A percentile compares a stretch with the other conserved stretches of the same genome.
These are phyloP conservation scores for Salvelinus alpinus DNA, from an alignment of 2,113 vertebrate genomes.

Conservation along the genomic window DNA sequence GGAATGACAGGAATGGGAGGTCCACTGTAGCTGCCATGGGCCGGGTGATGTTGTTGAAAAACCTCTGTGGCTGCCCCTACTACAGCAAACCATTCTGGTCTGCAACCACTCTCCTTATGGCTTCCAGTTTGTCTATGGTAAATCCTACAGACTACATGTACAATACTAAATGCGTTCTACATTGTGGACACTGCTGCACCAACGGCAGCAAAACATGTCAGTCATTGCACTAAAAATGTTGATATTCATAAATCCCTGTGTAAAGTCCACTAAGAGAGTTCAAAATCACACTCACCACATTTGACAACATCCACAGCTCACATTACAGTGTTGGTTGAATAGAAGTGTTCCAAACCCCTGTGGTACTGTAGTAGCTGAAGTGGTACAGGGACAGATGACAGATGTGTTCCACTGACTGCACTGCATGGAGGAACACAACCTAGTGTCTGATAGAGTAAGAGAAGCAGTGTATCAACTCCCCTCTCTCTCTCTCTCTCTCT, in stretches of 20 bases:
- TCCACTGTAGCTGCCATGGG: background rate
- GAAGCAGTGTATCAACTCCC: conserved; percentile 62
- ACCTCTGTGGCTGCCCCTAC: background rate
- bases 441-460: conserved; percentile 70
- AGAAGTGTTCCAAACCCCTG: conserved; percentile 68
- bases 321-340: conserved; percentile 70
- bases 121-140: too few relatives aligned
- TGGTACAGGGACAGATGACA: conserved; percentile 60
- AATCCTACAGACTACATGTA: too few relatives aligned
- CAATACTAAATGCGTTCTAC: too few relatives aligned
- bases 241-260: too few relatives aligned
- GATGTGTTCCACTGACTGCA: conserved; percentile 72
- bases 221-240: too few relatives aligned
- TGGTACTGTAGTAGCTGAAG: conserved; percentile 58
- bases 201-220: too few relatives aligned
- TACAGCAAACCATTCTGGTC: background rate
- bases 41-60: background rate
- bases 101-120: too few relatives aligned
- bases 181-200: too few relatives aligned
- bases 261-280: conserved; percentile 23
- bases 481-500: conserved; percentile 8
- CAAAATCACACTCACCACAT: conserved; percentile 32
- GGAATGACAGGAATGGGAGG: background rate
- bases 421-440: conserved; percentile 70
- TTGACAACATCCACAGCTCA: conserved; percentile 31